These are phyloP conservation scores for Ceratitis capitata DNA, from an alignment of 1,140 invertebrate species.

Conservation along the genomic window DNA sequence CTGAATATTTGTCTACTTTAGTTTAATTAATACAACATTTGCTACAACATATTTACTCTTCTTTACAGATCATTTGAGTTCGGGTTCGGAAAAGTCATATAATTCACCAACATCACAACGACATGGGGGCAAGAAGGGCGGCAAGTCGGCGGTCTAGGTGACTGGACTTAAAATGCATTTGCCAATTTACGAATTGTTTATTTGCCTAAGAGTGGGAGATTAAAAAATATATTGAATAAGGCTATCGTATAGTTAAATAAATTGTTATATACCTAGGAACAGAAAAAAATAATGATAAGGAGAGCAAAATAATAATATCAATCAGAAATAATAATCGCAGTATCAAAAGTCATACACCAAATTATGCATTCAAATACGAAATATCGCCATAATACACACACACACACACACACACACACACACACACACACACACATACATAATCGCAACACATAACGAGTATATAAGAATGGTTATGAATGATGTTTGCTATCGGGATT, in stretches of 20 bases:
- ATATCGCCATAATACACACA: neutral
- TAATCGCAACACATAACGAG: too few relatives aligned
- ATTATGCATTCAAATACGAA: neutral
- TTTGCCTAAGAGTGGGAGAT: neutral
- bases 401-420: neutral
- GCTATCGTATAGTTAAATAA: neutral
- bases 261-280: neutral
- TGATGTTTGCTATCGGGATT: neutral
- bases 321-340: neutral
- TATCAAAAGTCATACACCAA: neutral
- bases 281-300: neutral
- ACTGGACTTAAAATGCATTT: neutral
- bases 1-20: neutral
- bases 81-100: slow-evolving; percentile 43
- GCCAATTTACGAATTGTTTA: neutral
- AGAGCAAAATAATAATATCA: neutral
- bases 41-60: neutral
- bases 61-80: slow-evolving; percentile 39
- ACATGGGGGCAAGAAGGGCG: slow-evolving; percentile 16
- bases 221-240: neutral
- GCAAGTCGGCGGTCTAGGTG: slow-evolving; percentile 35
- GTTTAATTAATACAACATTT: neutral
- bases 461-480: too few relatives aligned
- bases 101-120: slow-evolving; percentile 40
- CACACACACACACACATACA: neutral